Base-by-base conservation (phyloP, 2,888 invertebrate genomes). In the Octodonta nipae region DNA sequence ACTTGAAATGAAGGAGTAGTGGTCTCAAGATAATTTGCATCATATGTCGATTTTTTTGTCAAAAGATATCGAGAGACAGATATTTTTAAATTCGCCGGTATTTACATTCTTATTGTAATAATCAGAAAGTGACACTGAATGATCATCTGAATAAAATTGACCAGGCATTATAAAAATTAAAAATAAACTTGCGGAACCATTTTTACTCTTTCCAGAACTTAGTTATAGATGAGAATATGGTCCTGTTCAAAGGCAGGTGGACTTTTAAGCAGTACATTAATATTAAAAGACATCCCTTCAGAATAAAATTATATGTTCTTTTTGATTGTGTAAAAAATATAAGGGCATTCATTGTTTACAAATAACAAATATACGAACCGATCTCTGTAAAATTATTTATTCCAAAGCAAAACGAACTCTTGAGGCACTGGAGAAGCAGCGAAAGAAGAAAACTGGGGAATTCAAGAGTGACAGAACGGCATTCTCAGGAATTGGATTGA, bases 321-420 rank as follows among this genome's bases (percentile, higher is more conserved):
- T 34, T 24, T 17, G 34, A 35, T 12, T 35, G 35, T 12, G 31
- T 27, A 13, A 35, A 26, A 3, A 31, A 17, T 11, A 16, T 26
- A 37, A 33, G 37, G 37, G 4, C 37, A 37, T 22, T 17, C 32
- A n/a, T 26, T 38, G 8, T 37, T 14, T 14, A 30, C 15, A 3
- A 33, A 38, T 15, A 37, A 38, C 16, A 30, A 15, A 12, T 39
- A 38, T 25, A 34, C 39, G 11, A 38, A 37, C 17, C 39, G 34
- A 16, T 13, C 28, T 20, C 12, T 39, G 16, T 27, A 24, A 12
- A 31, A 17, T 24, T 36, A 27, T 25, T 34, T n/a, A n/a, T n/a
- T 28, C 29, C 14, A 25, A 6, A 7, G 28, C n/a, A 37, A 38
- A 15, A 37, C 34, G 8, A 38, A 38, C 22, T 33, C 29, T 14